Evolutionary conservation across 2,797 vertebrate genomes (phyloP).

Genomic region (Tapirus indicus): DNA sequence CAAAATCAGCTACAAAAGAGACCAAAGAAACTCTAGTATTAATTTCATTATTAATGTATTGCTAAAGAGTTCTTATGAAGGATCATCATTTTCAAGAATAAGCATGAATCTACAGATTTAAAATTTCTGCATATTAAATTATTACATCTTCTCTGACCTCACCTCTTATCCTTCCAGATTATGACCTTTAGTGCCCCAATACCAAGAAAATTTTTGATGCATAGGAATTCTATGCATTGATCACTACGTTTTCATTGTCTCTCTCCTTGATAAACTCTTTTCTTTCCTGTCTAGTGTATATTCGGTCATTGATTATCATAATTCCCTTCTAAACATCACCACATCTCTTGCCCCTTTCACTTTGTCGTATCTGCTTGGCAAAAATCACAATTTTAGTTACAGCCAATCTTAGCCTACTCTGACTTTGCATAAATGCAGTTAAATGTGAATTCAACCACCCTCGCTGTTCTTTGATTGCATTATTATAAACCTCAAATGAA

Average conservation of each 20-base stretch:
- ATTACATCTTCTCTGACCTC: background rate
- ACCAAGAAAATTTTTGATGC: background rate
- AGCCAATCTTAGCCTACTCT: background rate
- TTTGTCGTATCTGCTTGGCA: background rate
- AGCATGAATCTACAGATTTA: background rate
- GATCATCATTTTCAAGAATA: conserved; percentile 3
- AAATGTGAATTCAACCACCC: background rate
- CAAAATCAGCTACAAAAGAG: background rate
- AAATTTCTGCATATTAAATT: background rate
- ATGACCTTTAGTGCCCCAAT: background rate
- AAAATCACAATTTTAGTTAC: background rate
- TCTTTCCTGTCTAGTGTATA: background rate
- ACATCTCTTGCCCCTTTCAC: background rate
- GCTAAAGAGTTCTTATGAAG: background rate
- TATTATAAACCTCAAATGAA: background rate
- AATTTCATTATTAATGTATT: background rate
- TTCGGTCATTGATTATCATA: background rate
- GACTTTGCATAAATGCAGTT: background rate
- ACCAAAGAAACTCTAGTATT: background rate
- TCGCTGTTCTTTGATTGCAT: background rate
- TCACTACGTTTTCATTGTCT: background rate
- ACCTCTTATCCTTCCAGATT: background rate
- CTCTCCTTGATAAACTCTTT: background rate
- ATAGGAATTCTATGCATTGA: background rate
- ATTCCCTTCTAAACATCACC: background rate